Evolutionary conservation across 2,113 vertebrate species (phyloP).

Genomic region (Semicossyphus pulcher): DNA sequence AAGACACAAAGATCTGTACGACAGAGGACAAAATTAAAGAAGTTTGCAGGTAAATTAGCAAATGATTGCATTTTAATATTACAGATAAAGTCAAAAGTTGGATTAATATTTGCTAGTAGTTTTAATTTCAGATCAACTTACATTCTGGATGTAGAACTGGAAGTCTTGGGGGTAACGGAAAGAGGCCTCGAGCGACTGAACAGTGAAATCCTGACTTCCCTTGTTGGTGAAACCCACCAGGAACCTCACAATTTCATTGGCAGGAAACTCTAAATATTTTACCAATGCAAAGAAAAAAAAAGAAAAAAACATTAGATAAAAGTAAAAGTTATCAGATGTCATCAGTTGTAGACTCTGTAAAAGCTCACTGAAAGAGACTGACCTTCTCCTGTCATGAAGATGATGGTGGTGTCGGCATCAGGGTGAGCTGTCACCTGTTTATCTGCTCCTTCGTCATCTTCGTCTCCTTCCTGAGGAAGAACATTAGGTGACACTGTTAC

Average conservation of each 20-base stretch:
- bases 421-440: slow-evolving; percentile 73
- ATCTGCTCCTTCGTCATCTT: slow-evolving; percentile 69
- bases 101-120: background rate
- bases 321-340: too few species aligned
- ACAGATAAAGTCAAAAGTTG: background rate
- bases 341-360: background rate
- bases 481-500: background rate
- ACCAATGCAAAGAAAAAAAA: background rate
- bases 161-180: slow-evolving; percentile 86
- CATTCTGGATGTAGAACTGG: slow-evolving; percentile 86
- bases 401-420: slow-evolving; percentile 84
- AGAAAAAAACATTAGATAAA: background rate
- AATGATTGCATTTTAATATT: too few species aligned
- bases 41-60: too few species aligned
- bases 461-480: slow-evolving; percentile 67
- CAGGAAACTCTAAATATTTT: slow-evolving; percentile 78
- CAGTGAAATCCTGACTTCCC: slow-evolving; percentile 78
- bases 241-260: slow-evolving; percentile 84
- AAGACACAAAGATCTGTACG: too few species aligned
- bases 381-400: slow-evolving; percentile 85
- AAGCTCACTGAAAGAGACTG: background rate
- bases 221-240: slow-evolving; percentile 86
- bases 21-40: too few species aligned
- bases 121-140: slow-evolving; percentile 55
- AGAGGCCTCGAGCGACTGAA: slow-evolving; percentile 83